phyloP scores from a whole-genome alignment of 2,113 vertebrate genomes.

The Caracal caracal region DNA sequence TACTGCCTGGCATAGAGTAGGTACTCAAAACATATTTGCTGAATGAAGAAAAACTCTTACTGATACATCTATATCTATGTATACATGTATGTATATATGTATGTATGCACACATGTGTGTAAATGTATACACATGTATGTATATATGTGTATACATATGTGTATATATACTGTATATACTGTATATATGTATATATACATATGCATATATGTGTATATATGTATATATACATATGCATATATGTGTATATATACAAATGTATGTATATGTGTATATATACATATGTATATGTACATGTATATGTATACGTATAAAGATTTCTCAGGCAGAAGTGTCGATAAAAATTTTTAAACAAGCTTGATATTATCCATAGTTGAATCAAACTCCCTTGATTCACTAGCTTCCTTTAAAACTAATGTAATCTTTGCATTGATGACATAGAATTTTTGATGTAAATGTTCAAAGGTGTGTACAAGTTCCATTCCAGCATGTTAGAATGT shows the following conservation, averaged over 20 bases:
- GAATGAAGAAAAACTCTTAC: background rate
- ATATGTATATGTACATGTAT: background rate
- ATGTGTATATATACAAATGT: too few species aligned
- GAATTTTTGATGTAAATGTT: slow-evolving; percentile 37
- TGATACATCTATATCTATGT: background rate
- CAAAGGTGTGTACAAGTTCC: slow-evolving; percentile 37
- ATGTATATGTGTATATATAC: background rate
- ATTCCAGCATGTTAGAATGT: background rate
- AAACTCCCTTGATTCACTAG: background rate
- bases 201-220: background rate
- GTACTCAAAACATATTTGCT: background rate
- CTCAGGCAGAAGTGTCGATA: background rate
- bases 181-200: too few species aligned
- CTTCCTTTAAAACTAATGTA: background rate
- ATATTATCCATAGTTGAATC: background rate
- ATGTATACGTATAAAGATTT: background rate
- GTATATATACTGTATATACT: too few species aligned
- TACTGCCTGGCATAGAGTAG: background rate
- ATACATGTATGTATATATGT: background rate
- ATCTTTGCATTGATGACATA: slow-evolving; percentile 9
- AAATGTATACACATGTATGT: background rate
- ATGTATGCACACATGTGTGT: background rate
- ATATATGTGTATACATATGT: too few species aligned
- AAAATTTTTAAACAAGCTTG: background rate
- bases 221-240: background rate